phyloP scores from a whole-genome alignment of 2,113 vertebrate genomes.

The Micronycteris hirsuta region DNA sequence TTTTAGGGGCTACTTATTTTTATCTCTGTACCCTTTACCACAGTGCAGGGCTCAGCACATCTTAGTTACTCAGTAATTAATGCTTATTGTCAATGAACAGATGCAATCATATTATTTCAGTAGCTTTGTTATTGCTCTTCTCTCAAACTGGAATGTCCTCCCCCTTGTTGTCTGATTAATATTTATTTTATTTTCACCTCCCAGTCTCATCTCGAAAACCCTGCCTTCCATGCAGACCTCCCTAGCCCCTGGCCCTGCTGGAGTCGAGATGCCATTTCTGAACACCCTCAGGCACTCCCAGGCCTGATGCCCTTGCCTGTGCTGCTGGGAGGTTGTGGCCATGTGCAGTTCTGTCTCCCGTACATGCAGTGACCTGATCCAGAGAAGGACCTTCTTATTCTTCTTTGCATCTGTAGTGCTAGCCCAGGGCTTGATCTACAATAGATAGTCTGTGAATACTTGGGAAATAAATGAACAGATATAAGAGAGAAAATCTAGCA shows the following conservation, averaged over 20 bases:
- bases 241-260: rapidly evolving
- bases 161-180: background rate
- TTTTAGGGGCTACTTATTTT: background rate
- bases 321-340: background rate
- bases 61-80: background rate
- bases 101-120: background rate
- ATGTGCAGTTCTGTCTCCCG: background rate
- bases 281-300: background rate
- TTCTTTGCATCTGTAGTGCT: background rate
- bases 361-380: background rate
- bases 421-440: background rate
- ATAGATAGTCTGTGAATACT: background rate
- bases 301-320: background rate
- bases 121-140: background rate
- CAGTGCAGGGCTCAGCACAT: background rate
- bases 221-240: background rate
- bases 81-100: background rate
- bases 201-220: background rate
- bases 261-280: background rate
- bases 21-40: background rate
- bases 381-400: background rate
- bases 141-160: background rate
- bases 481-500: background rate
- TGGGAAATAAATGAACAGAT: background rate
- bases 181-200: background rate